These are phyloP conservation scores for Morelia viridis DNA, from an alignment of 2,797 vertebrate genomes.

Conservation along the genomic window DNA sequence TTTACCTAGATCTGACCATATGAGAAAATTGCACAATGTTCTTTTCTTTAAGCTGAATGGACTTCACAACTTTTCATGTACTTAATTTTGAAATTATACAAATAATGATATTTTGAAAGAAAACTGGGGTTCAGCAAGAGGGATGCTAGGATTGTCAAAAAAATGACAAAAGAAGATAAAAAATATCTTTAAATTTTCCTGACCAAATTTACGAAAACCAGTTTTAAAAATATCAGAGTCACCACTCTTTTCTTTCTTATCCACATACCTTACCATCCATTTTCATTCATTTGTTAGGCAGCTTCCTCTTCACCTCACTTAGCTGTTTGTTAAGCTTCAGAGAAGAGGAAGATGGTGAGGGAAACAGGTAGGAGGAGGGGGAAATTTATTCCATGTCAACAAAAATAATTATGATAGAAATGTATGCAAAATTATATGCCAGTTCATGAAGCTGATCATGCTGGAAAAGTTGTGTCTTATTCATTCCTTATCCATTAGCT, in stretches of 20 bases:
- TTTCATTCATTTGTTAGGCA: background rate
- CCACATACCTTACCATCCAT: background rate
- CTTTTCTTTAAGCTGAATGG: background rate
- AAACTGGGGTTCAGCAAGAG: background rate
- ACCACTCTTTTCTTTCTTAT: background rate
- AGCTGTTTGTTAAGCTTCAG: background rate
- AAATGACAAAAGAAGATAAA: background rate
- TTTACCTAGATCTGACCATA: conserved; percentile 5
- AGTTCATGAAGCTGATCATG: background rate
- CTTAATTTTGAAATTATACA: background rate
- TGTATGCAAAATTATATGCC: background rate
- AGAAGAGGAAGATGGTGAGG: background rate
- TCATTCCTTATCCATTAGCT: background rate
- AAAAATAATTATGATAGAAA: background rate
- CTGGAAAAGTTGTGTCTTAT: background rate
- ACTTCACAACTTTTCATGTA: background rate
- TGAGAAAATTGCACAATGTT: background rate
- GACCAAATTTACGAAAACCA: background rate
- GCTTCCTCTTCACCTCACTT: background rate
- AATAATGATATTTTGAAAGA: background rate
- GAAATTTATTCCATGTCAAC: background rate
- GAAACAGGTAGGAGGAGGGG: background rate
- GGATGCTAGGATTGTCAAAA: background rate
- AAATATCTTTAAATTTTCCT: background rate
- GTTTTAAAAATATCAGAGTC: background rate